A percentile compares a stretch with the other conserved stretches of the same genome.
Evolutionary conservation across 1,140 invertebrate species (phyloP).

Genomic region (Trichogramma pretiosum): DNA sequence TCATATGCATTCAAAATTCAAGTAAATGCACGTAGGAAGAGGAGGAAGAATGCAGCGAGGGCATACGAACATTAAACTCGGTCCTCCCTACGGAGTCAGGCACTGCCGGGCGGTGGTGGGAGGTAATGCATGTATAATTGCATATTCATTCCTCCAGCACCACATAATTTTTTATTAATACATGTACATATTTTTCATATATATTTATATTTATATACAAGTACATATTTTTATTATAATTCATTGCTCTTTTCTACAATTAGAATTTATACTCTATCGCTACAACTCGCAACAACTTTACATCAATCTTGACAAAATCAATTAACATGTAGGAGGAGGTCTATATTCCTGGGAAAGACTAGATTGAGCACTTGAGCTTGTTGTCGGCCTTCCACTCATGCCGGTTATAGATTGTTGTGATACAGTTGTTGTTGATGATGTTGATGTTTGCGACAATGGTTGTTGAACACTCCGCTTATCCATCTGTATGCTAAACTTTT

Average conservation of each 20-base stretch:
- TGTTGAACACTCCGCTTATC: constrained; percentile 29
- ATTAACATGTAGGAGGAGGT: constrained; percentile 32
- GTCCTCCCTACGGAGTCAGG: constrained; percentile 5
- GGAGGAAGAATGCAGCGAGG: neutral
- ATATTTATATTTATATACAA: no score
- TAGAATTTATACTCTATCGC: no score
- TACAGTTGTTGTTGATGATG: constrained; percentile 25
- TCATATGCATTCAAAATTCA: no score
- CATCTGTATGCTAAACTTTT: constrained; percentile 19
- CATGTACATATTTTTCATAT: no score
- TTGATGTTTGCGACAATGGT: no score
- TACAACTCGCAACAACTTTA: no score
- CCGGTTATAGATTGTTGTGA: constrained; percentile 21
- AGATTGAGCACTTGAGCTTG: constrained; percentile 19
- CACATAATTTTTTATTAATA: no score
- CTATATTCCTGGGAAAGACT: constrained; percentile 36
- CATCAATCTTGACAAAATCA: no score
- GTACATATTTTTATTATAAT: no score
- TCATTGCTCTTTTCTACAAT: no score
- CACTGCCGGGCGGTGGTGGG: neutral
- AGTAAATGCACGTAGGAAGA: no score
- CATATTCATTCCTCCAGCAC: constrained; percentile 6
- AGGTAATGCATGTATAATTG: constrained; percentile 12
- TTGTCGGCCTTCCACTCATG: constrained; percentile 21
- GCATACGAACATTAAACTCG: neutral